phyloP scores from a whole-genome alignment of 2,888 invertebrate genomes.

The Synergus laeviventris region DNA sequence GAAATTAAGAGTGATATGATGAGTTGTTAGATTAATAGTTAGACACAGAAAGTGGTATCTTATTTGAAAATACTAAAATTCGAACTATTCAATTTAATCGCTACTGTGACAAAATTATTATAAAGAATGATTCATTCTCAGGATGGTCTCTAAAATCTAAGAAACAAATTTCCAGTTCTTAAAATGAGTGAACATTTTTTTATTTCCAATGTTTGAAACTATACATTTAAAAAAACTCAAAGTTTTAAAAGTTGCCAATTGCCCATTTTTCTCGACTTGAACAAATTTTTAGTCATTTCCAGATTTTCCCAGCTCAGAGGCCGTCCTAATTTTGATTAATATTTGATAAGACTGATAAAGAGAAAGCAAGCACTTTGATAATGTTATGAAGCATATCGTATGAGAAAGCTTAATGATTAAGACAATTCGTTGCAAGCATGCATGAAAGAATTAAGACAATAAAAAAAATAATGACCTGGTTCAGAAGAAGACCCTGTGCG shows the following conservation, averaged over 20 bases:
- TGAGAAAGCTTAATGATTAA: constrained; percentile 40
- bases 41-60: not conserved
- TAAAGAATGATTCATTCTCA: not conserved
- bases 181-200: too few species aligned
- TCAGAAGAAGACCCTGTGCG: constrained; percentile 74
- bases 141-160: too few species aligned
- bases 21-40: not conserved
- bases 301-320: too few species aligned
- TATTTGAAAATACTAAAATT: not conserved
- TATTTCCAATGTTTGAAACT: too few species aligned
- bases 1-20: constrained; percentile 22
- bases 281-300: too few species aligned
- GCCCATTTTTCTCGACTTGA: too few species aligned
- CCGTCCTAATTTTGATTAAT: constrained; percentile 12
- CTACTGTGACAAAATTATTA: not conserved
- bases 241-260: too few species aligned
- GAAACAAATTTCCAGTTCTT: too few species aligned
- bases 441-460: constrained; percentile 32
- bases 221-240: too few species aligned
- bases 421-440: constrained; percentile 44
- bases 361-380: constrained; percentile 20
- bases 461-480: constrained; percentile 69
- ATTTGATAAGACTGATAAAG: not conserved
- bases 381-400: constrained; percentile 21
- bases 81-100: not conserved